A percentile compares a stretch with the other conserved stretches of the same genome.
Evolutionary conservation across 2,113 vertebrate species (phyloP).

Genomic region (Cepphus grylle): DNA sequence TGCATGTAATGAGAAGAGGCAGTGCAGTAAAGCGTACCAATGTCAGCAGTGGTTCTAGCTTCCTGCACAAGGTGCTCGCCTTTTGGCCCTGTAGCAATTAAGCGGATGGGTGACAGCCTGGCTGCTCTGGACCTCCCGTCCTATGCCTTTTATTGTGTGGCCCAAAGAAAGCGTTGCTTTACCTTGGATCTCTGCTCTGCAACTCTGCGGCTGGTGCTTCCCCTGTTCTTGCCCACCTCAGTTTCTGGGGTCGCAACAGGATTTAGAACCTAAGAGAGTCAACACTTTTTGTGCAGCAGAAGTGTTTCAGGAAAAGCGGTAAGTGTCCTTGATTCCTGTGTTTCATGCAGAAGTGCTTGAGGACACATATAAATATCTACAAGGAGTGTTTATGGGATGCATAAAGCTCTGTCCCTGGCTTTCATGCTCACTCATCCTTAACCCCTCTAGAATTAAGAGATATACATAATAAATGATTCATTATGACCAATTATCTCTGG

Average conservation of each 20-base stretch:
- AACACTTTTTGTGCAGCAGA: background rate
- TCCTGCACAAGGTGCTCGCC: background rate
- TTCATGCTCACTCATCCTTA: slow-evolving; percentile 66
- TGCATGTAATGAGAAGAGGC: background rate
- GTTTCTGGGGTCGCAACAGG: background rate
- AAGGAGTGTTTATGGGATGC: slow-evolving; percentile 42
- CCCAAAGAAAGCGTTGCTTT: background rate
- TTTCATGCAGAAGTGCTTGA: background rate
- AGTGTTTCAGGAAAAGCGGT: background rate
- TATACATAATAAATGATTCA: slow-evolving; percentile 68
- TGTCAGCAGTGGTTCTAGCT: background rate
- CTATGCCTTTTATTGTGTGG: background rate
- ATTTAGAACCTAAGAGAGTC: background rate
- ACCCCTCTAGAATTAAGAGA: slow-evolving; percentile 57
- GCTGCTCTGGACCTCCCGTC: background rate
- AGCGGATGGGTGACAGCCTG: background rate
- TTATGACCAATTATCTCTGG: slow-evolving; percentile 48
- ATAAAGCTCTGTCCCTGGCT: slow-evolving; percentile 44
- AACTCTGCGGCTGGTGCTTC: background rate
- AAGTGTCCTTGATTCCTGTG: background rate
- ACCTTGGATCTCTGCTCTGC: background rate
- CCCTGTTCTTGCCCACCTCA: background rate
- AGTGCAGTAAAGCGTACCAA: background rate
- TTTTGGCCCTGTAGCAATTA: background rate
- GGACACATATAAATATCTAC: slow-evolving; percentile 30